These are phyloP conservation scores for Cebidichthys violaceus DNA, from an alignment of 2,113 vertebrate species.

Conservation along the genomic window DNA sequence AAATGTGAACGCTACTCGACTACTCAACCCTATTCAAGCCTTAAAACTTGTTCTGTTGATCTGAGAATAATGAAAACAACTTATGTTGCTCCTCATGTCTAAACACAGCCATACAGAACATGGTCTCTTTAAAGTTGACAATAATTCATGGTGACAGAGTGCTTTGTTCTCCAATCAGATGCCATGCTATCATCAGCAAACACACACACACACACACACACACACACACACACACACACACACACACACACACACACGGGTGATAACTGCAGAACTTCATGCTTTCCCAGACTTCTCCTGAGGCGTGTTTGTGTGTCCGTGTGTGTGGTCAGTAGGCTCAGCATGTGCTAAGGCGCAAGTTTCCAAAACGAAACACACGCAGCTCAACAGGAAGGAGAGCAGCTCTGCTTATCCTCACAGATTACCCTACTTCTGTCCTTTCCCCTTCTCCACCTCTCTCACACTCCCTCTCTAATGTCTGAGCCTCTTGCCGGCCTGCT, in stretches of 20 bases:
- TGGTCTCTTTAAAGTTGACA: neutral
- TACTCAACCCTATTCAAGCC: no score
- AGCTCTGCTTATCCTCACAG: constrained; percentile 54
- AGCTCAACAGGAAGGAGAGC: constrained; percentile 52
- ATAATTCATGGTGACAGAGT: neutral
- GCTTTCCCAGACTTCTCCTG: constrained; percentile 47
- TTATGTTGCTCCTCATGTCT: neutral
- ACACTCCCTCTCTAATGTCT: neutral
- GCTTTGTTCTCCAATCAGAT: neutral
- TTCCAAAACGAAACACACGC: constrained; percentile 67
- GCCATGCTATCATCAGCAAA: constrained; percentile 1
- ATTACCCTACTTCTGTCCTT: constrained; percentile 56
- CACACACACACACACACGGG: neutral
- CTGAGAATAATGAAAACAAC: no score
- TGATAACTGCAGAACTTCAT: neutral
- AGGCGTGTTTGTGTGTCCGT: neutral
- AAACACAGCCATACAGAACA: neutral
- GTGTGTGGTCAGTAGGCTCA: constrained; percentile 44
- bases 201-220: no score
- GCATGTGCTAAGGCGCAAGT: constrained; percentile 58
- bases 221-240: neutral
- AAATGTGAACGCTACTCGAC: no score
- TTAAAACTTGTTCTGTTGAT: no score
- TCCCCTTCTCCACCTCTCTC: neutral
- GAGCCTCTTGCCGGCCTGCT: neutral